Evolutionary conservation across 2,888 invertebrate genomes (phyloP).

Genomic region (Amaurobius ferox): DNA sequence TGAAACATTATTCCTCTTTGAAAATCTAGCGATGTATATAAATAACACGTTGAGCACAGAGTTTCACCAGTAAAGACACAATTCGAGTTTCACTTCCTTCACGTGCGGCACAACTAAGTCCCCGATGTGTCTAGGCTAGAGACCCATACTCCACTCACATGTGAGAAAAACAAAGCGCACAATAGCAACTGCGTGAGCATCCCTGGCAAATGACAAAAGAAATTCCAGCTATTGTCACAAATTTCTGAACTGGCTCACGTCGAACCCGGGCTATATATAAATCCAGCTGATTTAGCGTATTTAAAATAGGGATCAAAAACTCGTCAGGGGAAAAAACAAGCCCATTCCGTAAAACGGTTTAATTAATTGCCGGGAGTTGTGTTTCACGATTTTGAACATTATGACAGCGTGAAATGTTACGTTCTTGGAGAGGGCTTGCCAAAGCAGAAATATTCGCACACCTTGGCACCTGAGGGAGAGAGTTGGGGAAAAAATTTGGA

Average conservation of each 20-base stretch:
- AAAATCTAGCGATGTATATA: no score
- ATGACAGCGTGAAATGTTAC: background rate
- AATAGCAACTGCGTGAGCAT: background rate
- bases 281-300: background rate
- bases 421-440: background rate
- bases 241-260: background rate
- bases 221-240: constrained; percentile 18
- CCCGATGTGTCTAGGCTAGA: background rate
- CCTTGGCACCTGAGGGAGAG: background rate
- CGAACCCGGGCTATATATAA: background rate
- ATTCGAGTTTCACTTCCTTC: no score
- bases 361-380: background rate
- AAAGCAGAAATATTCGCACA: background rate
- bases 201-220: constrained; percentile 4
- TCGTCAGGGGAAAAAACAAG: background rate
- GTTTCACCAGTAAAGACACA: no score
- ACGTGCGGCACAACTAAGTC: background rate
- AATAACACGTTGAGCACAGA: no score
- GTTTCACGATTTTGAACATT: background rate
- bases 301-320: background rate
- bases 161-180: background rate
- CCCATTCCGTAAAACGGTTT: background rate
- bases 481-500: no score
- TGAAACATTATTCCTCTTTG: no score
- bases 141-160: background rate